Base-by-base conservation (phyloP, 30 jellyfish, hydroid and myxozoan genomes). In the Pelagia noctiluca region DNA sequence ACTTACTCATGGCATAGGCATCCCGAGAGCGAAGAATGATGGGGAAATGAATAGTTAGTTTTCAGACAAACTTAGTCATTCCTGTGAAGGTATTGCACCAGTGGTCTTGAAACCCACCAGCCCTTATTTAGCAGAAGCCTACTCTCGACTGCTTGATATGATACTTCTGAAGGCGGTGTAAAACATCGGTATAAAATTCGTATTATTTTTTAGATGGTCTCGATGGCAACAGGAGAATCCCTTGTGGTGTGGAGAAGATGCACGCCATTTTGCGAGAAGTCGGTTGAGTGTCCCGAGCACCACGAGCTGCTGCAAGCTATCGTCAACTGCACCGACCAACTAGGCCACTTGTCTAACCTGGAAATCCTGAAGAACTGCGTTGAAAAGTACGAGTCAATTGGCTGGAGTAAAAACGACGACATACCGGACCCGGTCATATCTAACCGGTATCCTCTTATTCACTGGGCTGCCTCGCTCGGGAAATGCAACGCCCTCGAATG, bases 381-480 rank as follows among this genome's bases (percentile, higher is more conserved):
- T 38, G 98, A 93, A 69, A 93, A 93, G 68, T 82, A 93, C 78
- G 93, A 93, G 71, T 57, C 88, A 2, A 30, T 79, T 50, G 98
- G 98, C 1, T 93, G 98, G 98, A 84, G 78, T 22, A 72, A 76
- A 54, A 87, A 93, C 50, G 96, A 87, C 49, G 97, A 81, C 65
- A 86, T 93, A 4, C 98, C 98, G 26, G 98, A 93, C 88, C 96
- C 98, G 69, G 98, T 87, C 61, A 28, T 82, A 13, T 65, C 89
- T 28, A 86, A 93, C 49, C 77, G 98, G 25, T 83, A 78, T 64
- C 98, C 98, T 34, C 94, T 93, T 7, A 75, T 93, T 26, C 98
- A 93, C 87, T 93, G 98, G 98, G 98, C 98, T 46, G 97, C 98
- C 32, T 93, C 97, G 67, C 82, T 93, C 33, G 98, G 98, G 19